A percentile compares a stretch with the other conserved stretches of the same genome.
Conservation (phyloP, 37 sponge, comb jelly and placozoan genomes). For the Spongia lamella region DNA sequence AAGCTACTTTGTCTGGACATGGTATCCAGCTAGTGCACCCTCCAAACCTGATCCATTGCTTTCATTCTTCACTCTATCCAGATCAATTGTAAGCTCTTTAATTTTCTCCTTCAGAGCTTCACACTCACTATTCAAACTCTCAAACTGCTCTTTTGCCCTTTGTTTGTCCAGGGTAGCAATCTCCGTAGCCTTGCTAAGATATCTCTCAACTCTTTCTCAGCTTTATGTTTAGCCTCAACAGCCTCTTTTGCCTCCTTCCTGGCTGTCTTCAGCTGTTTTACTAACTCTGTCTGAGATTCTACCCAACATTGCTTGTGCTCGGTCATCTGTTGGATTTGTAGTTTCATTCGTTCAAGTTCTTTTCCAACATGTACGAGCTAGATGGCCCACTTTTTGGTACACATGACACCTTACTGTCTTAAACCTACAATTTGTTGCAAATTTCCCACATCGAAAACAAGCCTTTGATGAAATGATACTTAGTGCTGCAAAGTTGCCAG, state of each 20-base stretch:
- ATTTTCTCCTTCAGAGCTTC: constrained; percentile 88
- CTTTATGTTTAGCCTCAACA: constrained; percentile 63
- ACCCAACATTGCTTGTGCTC: constrained; percentile 83
- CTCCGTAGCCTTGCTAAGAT: constrained; percentile 80
- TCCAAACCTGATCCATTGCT: constrained; percentile 78
- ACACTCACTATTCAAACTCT: constrained; percentile 74
- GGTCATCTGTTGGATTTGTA: constrained; percentile 81
- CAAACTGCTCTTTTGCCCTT: constrained; percentile 94
- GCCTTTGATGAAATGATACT: no score
- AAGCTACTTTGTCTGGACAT: constrained; percentile 92
- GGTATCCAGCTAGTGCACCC: constrained; percentile 77
- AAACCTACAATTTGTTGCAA: no score
- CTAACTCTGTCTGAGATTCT: constrained; percentile 84
- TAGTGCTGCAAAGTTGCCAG: no score
- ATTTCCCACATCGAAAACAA: no score
- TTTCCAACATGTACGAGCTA: no score
- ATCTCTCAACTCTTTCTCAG: constrained; percentile 87
- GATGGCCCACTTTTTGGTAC: no score
- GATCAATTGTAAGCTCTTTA: constrained; percentile 91
- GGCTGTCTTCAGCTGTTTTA: constrained; percentile 85
- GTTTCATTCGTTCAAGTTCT: constrained; percentile 84
- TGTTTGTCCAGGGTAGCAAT: constrained; percentile 98
- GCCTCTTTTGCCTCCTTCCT: constrained; percentile 94
- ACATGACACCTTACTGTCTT: no score
- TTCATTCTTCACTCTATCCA: constrained; percentile 92